Evolutionary conservation across 2,113 vertebrate genomes (phyloP).

Genomic region (Eubucco bourcierii): DNA sequence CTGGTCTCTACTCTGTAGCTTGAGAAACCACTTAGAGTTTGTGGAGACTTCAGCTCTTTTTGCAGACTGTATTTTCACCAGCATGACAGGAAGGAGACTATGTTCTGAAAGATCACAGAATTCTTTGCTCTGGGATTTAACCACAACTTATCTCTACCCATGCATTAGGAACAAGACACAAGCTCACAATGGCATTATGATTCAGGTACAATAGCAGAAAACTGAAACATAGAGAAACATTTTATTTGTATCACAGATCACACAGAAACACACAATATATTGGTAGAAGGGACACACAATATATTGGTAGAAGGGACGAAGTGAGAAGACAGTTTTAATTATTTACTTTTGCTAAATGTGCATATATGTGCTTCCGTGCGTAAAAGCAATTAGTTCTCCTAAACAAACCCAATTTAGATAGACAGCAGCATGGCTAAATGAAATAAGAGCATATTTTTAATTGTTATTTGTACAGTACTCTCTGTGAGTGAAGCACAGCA

Average conservation of each 20-base stretch:
- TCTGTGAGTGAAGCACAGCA: neutral
- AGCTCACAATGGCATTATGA: neutral
- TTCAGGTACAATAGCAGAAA: neutral
- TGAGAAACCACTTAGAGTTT: neutral
- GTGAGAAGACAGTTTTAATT: conserved; percentile 6
- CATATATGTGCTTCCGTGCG: neutral
- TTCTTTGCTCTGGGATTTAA: neutral
- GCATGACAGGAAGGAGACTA: neutral
- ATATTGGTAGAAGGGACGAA: neutral
- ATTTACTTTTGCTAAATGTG: neutral
- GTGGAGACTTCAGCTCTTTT: neutral
- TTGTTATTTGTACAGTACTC: neutral
- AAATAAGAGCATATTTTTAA: conserved; percentile 2
- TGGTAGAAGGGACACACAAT: neutral
- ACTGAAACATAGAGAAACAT: neutral
- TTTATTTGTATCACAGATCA: neutral
- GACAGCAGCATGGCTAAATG: neutral
- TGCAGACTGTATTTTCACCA: neutral
- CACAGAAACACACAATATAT: neutral
- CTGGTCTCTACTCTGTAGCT: neutral
- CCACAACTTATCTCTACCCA: neutral
- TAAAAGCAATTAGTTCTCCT: neutral
- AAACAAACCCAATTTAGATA: neutral
- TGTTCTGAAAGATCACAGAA: neutral
- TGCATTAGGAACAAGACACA: neutral